Evolutionary conservation across 1,140 invertebrate genomes (phyloP).

Genomic region (Magallana gigas): DNA sequence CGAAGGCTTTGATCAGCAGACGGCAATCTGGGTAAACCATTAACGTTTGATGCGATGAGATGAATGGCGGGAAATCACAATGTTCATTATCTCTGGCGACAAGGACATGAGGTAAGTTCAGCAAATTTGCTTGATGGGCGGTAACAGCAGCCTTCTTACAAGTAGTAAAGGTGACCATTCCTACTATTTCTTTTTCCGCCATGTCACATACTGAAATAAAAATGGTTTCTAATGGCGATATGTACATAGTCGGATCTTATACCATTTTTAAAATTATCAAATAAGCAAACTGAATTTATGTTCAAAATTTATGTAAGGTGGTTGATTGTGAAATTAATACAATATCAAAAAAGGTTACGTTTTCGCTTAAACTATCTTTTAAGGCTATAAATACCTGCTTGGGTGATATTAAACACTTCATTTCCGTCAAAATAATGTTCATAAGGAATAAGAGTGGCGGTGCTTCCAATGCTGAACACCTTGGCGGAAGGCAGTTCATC

Average conservation of each 20-base stretch:
- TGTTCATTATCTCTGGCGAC: background rate
- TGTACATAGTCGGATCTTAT: too few relatives aligned
- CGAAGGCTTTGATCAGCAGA: background rate
- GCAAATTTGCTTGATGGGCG: background rate
- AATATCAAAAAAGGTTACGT: too few relatives aligned
- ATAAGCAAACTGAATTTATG: too few relatives aligned
- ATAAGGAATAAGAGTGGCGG: background rate
- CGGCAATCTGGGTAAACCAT: background rate
- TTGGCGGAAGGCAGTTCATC: background rate
- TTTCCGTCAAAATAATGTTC: background rate
- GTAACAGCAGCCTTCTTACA: background rate
- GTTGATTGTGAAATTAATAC: too few relatives aligned
- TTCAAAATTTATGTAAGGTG: too few relatives aligned
- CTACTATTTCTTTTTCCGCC: background rate
- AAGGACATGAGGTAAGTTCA: constrained; percentile 3
- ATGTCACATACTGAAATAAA: background rate
- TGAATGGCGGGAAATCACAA: background rate
- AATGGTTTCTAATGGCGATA: background rate
- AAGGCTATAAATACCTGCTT: background rate
- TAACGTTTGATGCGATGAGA: constrained; percentile 1
- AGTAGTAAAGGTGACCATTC: background rate
- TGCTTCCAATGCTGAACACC: background rate
- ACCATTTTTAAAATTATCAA: too few relatives aligned
- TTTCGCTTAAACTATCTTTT: too few relatives aligned
- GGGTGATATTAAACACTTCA: constrained; percentile 7